Evolutionary conservation across 2,113 vertebrate species (phyloP).

Genomic region (Poicephalus gulielmi): DNA sequence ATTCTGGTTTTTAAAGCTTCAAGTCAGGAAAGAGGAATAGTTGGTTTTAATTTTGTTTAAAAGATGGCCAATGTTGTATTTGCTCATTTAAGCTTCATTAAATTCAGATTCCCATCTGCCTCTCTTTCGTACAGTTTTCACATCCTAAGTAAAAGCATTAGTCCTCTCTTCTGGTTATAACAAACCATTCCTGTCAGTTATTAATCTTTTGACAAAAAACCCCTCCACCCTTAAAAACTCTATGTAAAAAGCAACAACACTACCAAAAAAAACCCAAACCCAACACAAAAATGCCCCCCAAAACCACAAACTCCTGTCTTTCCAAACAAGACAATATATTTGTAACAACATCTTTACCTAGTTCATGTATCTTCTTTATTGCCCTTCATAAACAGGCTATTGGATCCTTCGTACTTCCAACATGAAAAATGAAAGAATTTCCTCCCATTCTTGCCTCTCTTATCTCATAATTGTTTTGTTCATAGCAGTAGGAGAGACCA

Average conservation of each 20-base stretch:
- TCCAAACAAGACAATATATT: slow-evolving; percentile 69
- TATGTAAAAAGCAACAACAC: slow-evolving; percentile 32
- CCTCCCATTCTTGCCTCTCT: slow-evolving; percentile 75
- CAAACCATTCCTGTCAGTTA: slow-evolving; percentile 43
- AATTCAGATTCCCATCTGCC: slow-evolving; percentile 62
- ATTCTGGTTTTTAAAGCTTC: slow-evolving; percentile 38
- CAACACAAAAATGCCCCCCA: background rate
- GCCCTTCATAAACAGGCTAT: slow-evolving; percentile 80
- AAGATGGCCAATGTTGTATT: slow-evolving; percentile 44
- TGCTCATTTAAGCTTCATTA: slow-evolving; percentile 70
- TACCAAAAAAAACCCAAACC: background rate
- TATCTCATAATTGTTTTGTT: slow-evolving; percentile 85
- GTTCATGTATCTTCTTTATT: slow-evolving; percentile 82
- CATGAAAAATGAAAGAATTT: slow-evolving; percentile 81
- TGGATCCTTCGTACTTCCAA: slow-evolving; percentile 73
- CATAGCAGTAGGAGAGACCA: slow-evolving; percentile 73
- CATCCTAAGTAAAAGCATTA: slow-evolving; percentile 71
- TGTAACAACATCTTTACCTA: slow-evolving; percentile 74
- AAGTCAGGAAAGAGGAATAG: slow-evolving; percentile 55
- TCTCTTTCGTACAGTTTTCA: slow-evolving; percentile 63
- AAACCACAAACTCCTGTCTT: slow-evolving; percentile 37
- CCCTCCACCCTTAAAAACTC: slow-evolving; percentile 36
- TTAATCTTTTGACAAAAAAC: slow-evolving; percentile 3
- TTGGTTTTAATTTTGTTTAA: slow-evolving; percentile 49
- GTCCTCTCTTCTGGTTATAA: slow-evolving; percentile 53